phyloP scores from a whole-genome alignment of 2,113 vertebrate species.

The Serranochromis macrocephalus region DNA sequence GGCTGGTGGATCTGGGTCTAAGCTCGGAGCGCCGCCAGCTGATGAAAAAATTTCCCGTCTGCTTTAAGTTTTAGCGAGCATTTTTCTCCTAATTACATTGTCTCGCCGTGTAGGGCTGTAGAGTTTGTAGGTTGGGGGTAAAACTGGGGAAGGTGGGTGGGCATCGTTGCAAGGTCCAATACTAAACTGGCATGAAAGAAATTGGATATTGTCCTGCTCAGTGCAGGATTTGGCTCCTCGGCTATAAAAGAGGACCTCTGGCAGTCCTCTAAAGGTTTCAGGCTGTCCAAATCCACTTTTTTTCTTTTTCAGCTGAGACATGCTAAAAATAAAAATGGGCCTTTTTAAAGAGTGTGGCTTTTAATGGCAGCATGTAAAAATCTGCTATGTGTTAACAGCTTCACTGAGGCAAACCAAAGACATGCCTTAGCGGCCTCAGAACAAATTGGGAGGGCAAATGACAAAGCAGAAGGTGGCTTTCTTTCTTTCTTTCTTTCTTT shows the following conservation, averaged over 20 bases:
- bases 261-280: not conserved
- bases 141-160: constrained; percentile 5
- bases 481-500: not conserved
- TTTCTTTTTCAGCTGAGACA: constrained; percentile 46
- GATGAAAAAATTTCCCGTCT: constrained; percentile 23
- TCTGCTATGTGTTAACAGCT: constrained; percentile 71
- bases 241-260: constrained; percentile 7
- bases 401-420: constrained; percentile 68
- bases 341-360: constrained; percentile 70
- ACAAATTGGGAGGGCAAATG: constrained; percentile 73
- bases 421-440: constrained; percentile 57
- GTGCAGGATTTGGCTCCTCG: constrained; percentile 19
- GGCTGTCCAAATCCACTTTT: constrained; percentile 49
- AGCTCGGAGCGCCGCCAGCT: not conserved
- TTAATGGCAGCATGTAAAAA: constrained; percentile 74
- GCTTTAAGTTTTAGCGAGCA: constrained; percentile 31
- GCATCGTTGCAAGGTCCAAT: not conserved
- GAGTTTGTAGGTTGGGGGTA: not conserved
- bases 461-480: constrained; percentile 31
- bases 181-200: constrained; percentile 32
- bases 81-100: constrained; percentile 51
- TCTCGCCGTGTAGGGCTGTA: constrained; percentile 2
- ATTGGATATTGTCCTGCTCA: constrained; percentile 1
- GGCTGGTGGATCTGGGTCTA: not conserved
- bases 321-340: constrained; percentile 68